Conservation (phyloP, 2,797 vertebrate species). For the Chaenodraco wilsoni region DNA sequence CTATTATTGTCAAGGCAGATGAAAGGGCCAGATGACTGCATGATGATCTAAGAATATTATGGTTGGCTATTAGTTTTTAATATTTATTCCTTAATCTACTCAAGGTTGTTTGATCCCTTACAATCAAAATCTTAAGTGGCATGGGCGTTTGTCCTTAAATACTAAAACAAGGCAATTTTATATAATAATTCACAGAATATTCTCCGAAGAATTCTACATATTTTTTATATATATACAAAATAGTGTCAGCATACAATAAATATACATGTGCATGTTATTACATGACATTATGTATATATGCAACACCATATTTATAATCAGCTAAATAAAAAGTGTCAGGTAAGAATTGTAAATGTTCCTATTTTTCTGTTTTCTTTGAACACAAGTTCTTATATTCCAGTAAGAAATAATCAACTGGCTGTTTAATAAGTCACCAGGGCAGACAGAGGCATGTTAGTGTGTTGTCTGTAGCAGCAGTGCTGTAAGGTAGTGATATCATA, state of each 20-base stretch:
- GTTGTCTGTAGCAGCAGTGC: slow-evolving; percentile 20
- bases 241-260: neutral
- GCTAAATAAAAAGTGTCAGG: neutral
- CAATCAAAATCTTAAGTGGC: neutral
- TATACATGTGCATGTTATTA: neutral
- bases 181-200: neutral
- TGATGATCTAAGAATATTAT: neutral
- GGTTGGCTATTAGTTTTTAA: neutral
- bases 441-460: slow-evolving; percentile 19
- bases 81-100: neutral
- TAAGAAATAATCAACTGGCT: slow-evolving; percentile 5
- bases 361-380: neutral
- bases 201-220: neutral
- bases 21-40: slow-evolving; percentile 10
- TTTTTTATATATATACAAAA: neutral
- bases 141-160: too few species aligned
- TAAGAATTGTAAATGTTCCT: neutral
- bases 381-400: neutral
- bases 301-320: neutral
- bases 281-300: neutral
- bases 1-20: slow-evolving; percentile 13
- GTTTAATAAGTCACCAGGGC: slow-evolving; percentile 31
- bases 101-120: neutral
- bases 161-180: neutral
- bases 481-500: slow-evolving; percentile 48